phyloP scores from a whole-genome alignment of 2,888 invertebrate species.

The Hirtodrosophila duncani region DNA sequence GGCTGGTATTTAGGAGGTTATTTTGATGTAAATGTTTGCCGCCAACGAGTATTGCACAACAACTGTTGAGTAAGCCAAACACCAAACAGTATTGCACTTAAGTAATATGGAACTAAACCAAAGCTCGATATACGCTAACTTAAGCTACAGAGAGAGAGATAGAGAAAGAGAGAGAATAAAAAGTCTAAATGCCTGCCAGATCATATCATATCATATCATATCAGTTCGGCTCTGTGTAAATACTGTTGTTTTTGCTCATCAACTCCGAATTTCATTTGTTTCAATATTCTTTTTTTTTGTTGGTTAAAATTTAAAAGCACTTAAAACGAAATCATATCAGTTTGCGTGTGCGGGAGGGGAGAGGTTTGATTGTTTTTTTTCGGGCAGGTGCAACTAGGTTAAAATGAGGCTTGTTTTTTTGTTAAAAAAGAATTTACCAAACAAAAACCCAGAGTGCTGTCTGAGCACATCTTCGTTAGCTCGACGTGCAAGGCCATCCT shows the following conservation, averaged over 20 bases:
- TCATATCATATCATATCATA: constrained; percentile 26
- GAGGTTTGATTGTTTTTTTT: not conserved
- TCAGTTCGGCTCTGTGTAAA: not conserved
- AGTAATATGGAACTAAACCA: constrained; percentile 18
- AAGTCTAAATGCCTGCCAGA: constrained; percentile 36
- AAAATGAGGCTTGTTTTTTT: constrained; percentile 30
- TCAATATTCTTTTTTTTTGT: constrained; percentile 38
- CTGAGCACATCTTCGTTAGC: constrained; percentile 79
- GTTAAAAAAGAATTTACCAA: constrained; percentile 75
- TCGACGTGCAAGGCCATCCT: constrained; percentile 78
- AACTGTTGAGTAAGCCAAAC: constrained; percentile 54
- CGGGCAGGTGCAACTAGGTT: constrained; percentile 32
- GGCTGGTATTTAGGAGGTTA: constrained; percentile 3
- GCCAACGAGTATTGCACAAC: no score
- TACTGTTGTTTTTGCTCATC: constrained; percentile 42
- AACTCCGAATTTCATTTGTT: constrained; percentile 76
- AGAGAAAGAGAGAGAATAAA: no score
- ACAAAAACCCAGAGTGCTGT: constrained; percentile 78
- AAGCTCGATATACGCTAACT: not conserved
- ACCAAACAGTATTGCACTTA: constrained; percentile 48
- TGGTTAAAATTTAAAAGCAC: constrained; percentile 29
- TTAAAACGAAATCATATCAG: constrained; percentile 3
- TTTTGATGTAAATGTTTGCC: constrained; percentile 9
- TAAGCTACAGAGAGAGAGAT: constrained; percentile 22
- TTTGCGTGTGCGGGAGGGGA: constrained; percentile 8